These are phyloP conservation scores for Gadopsis marmoratus DNA, from an alignment of 2,797 vertebrate genomes.

Conservation along the genomic window DNA sequence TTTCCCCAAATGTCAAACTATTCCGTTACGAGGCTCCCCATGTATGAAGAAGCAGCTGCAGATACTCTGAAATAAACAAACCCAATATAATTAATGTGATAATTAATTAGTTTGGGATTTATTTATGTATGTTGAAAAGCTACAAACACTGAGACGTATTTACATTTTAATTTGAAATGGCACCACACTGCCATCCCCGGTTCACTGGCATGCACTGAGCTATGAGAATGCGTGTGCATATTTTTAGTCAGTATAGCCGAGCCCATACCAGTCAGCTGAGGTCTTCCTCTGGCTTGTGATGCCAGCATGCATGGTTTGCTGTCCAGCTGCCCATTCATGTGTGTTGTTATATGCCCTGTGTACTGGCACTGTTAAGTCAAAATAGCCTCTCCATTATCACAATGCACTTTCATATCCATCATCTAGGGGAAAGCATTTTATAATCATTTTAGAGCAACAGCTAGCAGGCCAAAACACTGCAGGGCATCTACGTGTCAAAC, in stretches of 20 bases:
- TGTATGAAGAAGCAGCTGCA: constrained; percentile 4
- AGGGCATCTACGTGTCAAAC: constrained; percentile 27
- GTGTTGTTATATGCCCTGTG: constrained; percentile 65
- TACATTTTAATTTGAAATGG: constrained; percentile 11
- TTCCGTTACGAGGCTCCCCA: background rate
- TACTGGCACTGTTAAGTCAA: constrained; percentile 60
- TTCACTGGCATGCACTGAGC: constrained; percentile 16
- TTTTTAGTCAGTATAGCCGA: constrained; percentile 49
- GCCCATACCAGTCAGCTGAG: constrained; percentile 59
- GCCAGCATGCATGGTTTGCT: constrained; percentile 75
- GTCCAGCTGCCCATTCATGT: constrained; percentile 71
- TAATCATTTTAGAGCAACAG: constrained; percentile 29
- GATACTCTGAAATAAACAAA: background rate
- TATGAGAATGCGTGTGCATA: constrained; percentile 35
- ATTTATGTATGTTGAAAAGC: constrained; percentile 20
- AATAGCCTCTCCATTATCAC: constrained; percentile 67
- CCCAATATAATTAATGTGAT: background rate
- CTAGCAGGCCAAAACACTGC: constrained; percentile 25
- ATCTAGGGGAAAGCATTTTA: constrained; percentile 35
- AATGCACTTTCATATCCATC: constrained; percentile 59
- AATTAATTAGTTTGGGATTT: background rate
- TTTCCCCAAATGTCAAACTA: background rate
- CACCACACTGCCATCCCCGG: background rate
- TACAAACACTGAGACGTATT: background rate
- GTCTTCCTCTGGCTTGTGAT: constrained; percentile 58